These are phyloP conservation scores for Elymnias hypermnestra DNA, from an alignment of 1,140 invertebrate genomes.

Conservation along the genomic window DNA sequence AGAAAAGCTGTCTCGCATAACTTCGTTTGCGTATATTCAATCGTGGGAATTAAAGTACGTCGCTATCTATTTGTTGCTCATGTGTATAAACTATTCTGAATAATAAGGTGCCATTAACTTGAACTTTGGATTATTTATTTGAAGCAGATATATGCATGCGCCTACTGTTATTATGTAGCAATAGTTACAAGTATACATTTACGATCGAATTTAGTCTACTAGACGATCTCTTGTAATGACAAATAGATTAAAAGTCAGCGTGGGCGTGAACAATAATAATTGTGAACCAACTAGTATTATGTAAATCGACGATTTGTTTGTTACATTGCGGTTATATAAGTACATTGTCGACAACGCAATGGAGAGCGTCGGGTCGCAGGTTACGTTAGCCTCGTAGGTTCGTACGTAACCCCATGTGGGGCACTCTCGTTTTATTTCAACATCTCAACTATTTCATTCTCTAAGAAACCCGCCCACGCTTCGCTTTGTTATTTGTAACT, in stretches of 20 bases:
- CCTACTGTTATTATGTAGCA: no score
- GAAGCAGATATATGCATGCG: no score
- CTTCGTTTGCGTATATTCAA: no score
- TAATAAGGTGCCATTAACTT: no score
- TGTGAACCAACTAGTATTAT: slow-evolving; percentile 55
- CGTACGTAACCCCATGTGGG: slow-evolving; percentile 14
- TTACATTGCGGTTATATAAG: slow-evolving; percentile 58
- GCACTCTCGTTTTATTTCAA: slow-evolving; percentile 9
- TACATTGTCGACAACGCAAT: slow-evolving; percentile 50
- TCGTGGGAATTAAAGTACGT: no score
- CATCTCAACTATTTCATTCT: slow-evolving; percentile 1
- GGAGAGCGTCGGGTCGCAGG: slow-evolving; percentile 58
- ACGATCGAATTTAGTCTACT: no score
- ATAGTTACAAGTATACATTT: no score
- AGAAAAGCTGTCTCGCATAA: no score
- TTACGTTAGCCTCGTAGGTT: slow-evolving; percentile 40
- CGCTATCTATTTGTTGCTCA: no score
- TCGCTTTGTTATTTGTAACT: background rate
- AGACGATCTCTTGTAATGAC: background rate
- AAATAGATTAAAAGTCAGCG: slow-evolving; percentile 10
- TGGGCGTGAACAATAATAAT: slow-evolving; percentile 44
- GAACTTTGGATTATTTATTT: no score
- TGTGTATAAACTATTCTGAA: no score
- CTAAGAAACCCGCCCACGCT: background rate
- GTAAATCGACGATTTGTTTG: slow-evolving; percentile 63